phyloP scores from a whole-genome alignment of 2,797 vertebrate genomes.

The Alca torda region DNA sequence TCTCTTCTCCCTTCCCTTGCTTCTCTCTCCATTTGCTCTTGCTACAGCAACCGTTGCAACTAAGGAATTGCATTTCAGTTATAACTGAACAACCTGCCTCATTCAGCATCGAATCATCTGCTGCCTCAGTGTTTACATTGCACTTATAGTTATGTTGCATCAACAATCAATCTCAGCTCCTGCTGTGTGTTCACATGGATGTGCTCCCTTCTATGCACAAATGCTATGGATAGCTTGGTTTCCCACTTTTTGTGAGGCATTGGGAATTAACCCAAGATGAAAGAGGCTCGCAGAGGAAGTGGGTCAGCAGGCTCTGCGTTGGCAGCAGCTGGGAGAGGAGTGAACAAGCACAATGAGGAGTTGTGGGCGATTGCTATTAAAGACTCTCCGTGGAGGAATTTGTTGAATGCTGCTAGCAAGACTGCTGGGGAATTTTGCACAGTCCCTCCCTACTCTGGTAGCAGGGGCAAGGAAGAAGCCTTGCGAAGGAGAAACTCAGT shows the following conservation, averaged over 20 bases:
- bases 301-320: slow-evolving; percentile 8
- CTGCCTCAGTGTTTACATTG: neutral
- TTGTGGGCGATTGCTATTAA: neutral
- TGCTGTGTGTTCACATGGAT: neutral
- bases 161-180: neutral
- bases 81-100: neutral
- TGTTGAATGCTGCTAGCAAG: neutral
- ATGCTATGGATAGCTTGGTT: neutral
- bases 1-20: neutral
- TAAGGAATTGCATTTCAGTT: neutral
- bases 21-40: neutral
- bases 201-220: neutral
- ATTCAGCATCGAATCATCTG: neutral
- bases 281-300: neutral
- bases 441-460: neutral
- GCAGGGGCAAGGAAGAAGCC: neutral
- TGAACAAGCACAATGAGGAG: neutral
- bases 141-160: neutral
- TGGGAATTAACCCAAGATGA: neutral
- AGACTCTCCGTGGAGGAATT: neutral
- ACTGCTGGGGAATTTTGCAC: neutral
- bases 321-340: slow-evolving; percentile 16
- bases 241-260: neutral
- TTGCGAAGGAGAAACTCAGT: neutral
- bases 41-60: neutral